These are phyloP conservation scores for Patella ulyssiponensis DNA, from an alignment of 2,888 invertebrate genomes.

Conservation along the genomic window DNA sequence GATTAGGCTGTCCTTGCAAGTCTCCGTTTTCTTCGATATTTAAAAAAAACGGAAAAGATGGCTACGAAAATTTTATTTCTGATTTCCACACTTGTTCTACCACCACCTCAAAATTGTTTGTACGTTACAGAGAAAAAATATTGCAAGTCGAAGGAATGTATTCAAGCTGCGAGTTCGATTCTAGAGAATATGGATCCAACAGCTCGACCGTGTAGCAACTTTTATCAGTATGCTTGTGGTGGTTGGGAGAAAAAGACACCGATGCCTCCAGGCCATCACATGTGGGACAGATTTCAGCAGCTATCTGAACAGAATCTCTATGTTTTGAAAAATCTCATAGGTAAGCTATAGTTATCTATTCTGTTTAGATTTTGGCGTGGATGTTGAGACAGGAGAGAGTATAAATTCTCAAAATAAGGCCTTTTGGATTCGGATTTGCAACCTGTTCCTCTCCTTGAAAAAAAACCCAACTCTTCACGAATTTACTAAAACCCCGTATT, in stretches of 20 bases:
- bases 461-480: no score
- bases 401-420: no score
- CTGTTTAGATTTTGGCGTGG: background rate
- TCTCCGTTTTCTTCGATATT: no score
- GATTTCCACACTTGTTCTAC: background rate
- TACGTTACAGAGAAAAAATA: conserved; percentile 37
- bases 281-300: conserved; percentile 63
- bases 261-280: conserved; percentile 60
- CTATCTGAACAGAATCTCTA: conserved; percentile 60
- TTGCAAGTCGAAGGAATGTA: conserved; percentile 56
- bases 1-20: no score
- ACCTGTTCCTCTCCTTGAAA: no score
- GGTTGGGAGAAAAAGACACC: conserved; percentile 61
- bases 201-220: conserved; percentile 59
- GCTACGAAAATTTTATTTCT: background rate
- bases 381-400: no score
- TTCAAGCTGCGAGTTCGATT: conserved; percentile 58
- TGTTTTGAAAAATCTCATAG: conserved; percentile 57
- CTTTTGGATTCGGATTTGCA: no score
- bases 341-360: conserved; percentile 37
- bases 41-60: background rate
- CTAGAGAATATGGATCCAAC: conserved; percentile 54
- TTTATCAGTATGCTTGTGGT: conserved; percentile 65
- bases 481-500: no score
- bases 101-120: background rate